phyloP scores from a whole-genome alignment of 1,140 invertebrate species.

The Oppia nitens region DNA sequence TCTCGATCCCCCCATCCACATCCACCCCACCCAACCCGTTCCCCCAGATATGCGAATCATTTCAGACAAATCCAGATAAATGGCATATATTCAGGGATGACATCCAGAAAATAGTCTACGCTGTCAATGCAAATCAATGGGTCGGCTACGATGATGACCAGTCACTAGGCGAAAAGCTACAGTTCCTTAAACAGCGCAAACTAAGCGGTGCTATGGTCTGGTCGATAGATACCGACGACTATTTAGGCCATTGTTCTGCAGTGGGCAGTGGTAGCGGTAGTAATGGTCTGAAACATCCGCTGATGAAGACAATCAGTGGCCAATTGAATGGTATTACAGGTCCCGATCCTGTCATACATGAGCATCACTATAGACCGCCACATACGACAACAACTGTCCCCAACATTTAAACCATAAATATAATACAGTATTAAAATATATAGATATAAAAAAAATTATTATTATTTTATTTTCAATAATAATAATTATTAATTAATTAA shows the following conservation, averaged over 20 bases:
- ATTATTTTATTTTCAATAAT: too few species aligned
- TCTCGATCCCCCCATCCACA: too few species aligned
- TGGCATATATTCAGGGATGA: constrained; percentile 17
- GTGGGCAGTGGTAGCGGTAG: too few species aligned
- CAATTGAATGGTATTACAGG: constrained; percentile 11
- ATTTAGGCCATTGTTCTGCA: constrained; percentile 26
- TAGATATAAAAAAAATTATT: too few species aligned
- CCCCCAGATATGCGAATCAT: too few species aligned
- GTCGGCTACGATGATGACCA: constrained; percentile 54
- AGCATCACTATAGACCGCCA: too few species aligned
- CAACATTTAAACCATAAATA: too few species aligned
- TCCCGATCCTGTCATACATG: constrained; percentile 5
- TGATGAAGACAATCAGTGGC: constrained; percentile 23
- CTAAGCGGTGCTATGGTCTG: constrained; percentile 44
- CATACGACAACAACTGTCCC: too few species aligned
- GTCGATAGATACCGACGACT: constrained; percentile 39
- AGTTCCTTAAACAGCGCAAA: constrained; percentile 26
- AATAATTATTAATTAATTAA: too few species aligned
- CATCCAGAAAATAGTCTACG: constrained; percentile 42
- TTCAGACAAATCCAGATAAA: too few species aligned
- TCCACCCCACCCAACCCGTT: too few species aligned
- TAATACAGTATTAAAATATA: too few species aligned
- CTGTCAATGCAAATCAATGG: constrained; percentile 46
- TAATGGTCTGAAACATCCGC: constrained; percentile 26
- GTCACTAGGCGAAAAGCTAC: constrained; percentile 19